Base-by-base conservation (phyloP, 2,888 invertebrate genomes). In the Hedya salicella region DNA sequence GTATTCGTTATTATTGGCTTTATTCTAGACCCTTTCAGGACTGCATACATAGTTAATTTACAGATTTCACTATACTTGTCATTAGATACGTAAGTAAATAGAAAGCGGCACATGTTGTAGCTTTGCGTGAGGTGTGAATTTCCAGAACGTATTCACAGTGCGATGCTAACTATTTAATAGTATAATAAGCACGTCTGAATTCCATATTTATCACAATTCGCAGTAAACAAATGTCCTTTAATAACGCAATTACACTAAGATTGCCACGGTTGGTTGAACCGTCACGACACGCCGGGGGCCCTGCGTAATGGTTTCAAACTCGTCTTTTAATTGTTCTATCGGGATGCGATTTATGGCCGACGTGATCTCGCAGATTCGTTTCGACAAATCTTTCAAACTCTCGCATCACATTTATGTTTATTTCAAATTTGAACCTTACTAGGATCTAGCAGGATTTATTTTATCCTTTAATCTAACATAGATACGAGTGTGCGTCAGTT, bases 321-420 rank as follows among this genome's bases (percentile, higher is more conserved):
- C 88, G 86, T 87, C 89, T 91, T 92, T 92, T 92, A 92, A 92
- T 92, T 92, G 91, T 92, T 91, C 89, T 90, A 91, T 91, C 91
- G 89, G 78, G 88, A 82, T 76, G 81, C 75, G 87, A 92, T 92
- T 92, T 92, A 92, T 92, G 82, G 81, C 74, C 82, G 86, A 91
- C 92, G 92, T 92, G 92, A 91, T 89, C 89, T 81, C 83, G 78
- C 80, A 82, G 82, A 87, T 87, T 89, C 87, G 88, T 89, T 46
- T 57, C 8, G 44, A 57, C 32, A 16, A n/a, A 42, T 30, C 9
- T 57, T 46, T 32, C 19, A n/a, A 44, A 19, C 8, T 6, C 2
- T 46, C 32, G 17, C 19, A 57, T 32, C 32, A 32, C 30, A 36
- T 30, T 1, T 17, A 17, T 17, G 3, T 13, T n/a, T 46, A 32